Evolutionary conservation across 2,113 vertebrate genomes (phyloP).

Genomic region (Thymallus thymallus): DNA sequence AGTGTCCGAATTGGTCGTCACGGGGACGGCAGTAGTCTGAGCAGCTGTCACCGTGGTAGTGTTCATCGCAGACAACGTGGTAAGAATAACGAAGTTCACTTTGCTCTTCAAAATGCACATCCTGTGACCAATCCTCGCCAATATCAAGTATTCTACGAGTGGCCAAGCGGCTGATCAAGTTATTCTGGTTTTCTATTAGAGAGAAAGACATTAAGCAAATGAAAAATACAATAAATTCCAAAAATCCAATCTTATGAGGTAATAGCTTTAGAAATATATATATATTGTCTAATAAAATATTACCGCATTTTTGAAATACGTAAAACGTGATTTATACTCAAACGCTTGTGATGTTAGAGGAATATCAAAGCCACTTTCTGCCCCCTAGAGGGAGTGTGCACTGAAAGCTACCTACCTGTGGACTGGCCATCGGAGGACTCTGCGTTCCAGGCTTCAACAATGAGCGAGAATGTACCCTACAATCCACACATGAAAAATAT

Average conservation of each 20-base stretch:
- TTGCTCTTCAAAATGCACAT: constrained; percentile 81
- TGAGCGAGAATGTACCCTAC: constrained; percentile 83
- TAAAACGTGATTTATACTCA: neutral
- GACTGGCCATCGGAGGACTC: constrained; percentile 67
- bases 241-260: too few relatives aligned
- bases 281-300: neutral
- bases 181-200: constrained; percentile 77
- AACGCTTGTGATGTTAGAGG: neutral
- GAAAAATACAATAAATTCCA: neutral
- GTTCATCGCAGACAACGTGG: constrained; percentile 86
- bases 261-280: neutral
- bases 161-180: constrained; percentile 82
- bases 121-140: constrained; percentile 86
- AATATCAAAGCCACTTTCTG: constrained; percentile 1
- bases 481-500: neutral
- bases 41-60: constrained; percentile 82
- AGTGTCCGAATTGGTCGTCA: constrained; percentile 82
- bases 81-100: constrained; percentile 89
- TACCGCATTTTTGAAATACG: neutral
- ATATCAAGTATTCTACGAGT: constrained; percentile 81
- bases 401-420: constrained; percentile 68
- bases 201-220: neutral
- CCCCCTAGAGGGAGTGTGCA: constrained; percentile 37
- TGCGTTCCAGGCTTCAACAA: constrained; percentile 84
- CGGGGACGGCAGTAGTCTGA: constrained; percentile 82